Evolutionary conservation across 2,113 vertebrate species (phyloP).

Genomic region (Steatornis caripensis): DNA sequence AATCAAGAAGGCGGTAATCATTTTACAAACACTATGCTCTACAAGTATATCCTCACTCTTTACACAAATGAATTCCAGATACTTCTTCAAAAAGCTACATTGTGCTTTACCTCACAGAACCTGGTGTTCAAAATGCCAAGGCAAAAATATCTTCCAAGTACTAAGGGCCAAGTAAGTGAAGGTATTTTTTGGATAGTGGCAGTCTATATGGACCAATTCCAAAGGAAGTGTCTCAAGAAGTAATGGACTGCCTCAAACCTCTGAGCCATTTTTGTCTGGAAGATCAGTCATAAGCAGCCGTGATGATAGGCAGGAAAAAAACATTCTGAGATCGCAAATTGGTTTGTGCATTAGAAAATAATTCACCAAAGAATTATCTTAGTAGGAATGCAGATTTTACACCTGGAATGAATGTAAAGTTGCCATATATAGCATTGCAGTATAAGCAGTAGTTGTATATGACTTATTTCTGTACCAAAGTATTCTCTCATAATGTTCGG

Average conservation of each 20-base stretch:
- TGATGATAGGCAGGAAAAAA: not conserved
- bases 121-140: slow-evolving; percentile 24
- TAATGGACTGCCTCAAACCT: not conserved
- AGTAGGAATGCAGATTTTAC: not conserved
- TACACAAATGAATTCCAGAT: slow-evolving; percentile 24
- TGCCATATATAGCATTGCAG: not conserved
- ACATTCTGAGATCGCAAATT: fast-evolving
- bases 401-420: not conserved
- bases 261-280: not conserved
- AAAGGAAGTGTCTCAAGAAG: not conserved
- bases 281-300: not conserved
- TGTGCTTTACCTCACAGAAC: slow-evolving; percentile 38
- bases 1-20: not conserved
- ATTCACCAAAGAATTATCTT: not conserved
- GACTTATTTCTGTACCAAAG: not conserved
- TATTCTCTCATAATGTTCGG: not conserved
- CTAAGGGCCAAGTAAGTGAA: not conserved
- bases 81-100: slow-evolving; percentile 7
- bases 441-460: not conserved
- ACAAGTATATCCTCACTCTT: not conserved
- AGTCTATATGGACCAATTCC: not conserved
- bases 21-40: slow-evolving; percentile 44
- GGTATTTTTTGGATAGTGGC: not conserved
- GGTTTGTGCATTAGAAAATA: not conserved
- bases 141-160: not conserved